A percentile compares a stretch with the other conserved stretches of the same genome.
Conservation (phyloP, 2,797 vertebrate species). For the Hoplostethus atlanticus region DNA sequence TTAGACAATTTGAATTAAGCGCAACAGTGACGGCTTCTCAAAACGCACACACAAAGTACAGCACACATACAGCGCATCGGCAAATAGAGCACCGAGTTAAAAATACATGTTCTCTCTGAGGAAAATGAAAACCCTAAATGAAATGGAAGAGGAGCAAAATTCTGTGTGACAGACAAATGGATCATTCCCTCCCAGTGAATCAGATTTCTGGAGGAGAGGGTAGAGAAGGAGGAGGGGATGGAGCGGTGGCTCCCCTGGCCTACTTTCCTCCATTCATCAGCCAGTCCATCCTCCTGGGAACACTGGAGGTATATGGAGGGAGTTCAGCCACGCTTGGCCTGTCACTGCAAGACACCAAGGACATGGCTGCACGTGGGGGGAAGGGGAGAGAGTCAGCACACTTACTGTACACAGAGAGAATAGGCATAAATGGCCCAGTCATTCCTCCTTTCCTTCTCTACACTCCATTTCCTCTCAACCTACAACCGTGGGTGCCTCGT, state of each 20-base stretch:
- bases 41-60: conserved; percentile 28
- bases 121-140: conserved; percentile 46
- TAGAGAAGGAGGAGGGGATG: conserved; percentile 37
- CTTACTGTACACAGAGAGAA: conserved; percentile 48
- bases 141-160: conserved; percentile 51
- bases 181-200: conserved; percentile 63
- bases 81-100: conserved; percentile 23
- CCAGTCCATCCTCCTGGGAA: conserved; percentile 67
- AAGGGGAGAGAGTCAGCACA: conserved; percentile 40
- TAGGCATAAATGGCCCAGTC: conserved; percentile 41
- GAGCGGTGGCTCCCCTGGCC: conserved; percentile 67
- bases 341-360: conserved; percentile 66
- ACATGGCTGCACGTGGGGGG: conserved; percentile 51
- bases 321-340: conserved; percentile 79
- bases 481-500: background rate
- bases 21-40: conserved; percentile 35
- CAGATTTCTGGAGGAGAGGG: conserved; percentile 53
- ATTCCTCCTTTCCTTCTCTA: conserved; percentile 50
- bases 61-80: conserved; percentile 24
- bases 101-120: conserved; percentile 35
- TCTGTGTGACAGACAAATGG: conserved; percentile 65
- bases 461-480: conserved; percentile 29
- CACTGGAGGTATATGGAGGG: conserved; percentile 62
- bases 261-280: conserved; percentile 76
- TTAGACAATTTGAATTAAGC: conserved; percentile 42